Percentiles rank a stretch among this genome's conserved stretches.
Evolutionary conservation across 23 tunicate species (phyloP).

Genomic region (Halocynthia aurantium): DNA sequence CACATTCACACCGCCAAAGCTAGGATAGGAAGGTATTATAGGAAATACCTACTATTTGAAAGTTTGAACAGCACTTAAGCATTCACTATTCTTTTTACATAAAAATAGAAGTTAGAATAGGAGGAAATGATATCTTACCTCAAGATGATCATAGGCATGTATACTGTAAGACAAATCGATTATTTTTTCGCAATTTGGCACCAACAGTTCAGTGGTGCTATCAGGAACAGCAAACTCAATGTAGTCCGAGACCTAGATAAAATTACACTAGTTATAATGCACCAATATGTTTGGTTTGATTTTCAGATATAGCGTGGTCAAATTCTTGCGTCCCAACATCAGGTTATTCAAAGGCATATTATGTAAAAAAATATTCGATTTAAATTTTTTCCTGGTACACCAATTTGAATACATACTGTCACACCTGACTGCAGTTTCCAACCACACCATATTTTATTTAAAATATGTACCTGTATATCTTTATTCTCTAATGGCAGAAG

Average conservation of each 20-base stretch:
- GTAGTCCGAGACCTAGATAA: slow-evolving; percentile 43
- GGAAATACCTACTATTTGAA: background rate
- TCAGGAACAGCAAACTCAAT: slow-evolving; percentile 19
- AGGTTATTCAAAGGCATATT: no score
- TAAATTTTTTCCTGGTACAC: no score
- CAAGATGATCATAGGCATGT: slow-evolving; percentile 79
- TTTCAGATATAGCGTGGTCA: no score
- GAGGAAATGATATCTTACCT: slow-evolving; percentile 21
- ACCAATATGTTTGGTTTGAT: no score
- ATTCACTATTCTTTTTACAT: background rate
- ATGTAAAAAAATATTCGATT: no score
- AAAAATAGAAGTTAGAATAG: no score
- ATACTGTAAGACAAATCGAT: slow-evolving; percentile 58
- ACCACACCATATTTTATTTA: background rate
- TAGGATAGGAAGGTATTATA: background rate
- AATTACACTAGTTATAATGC: background rate
- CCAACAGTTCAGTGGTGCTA: background rate
- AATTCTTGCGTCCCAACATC: no score
- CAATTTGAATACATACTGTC: no score
- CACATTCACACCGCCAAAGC: no score
- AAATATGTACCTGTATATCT: slow-evolving; percentile 65
- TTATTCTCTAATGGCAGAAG: slow-evolving; percentile 78
- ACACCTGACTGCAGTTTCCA: no score
- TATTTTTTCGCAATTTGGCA: slow-evolving; percentile 56
- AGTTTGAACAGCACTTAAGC: background rate